Conservation (phyloP, 2,888 invertebrate genomes). For the Pherbina coryleti region DNA sequence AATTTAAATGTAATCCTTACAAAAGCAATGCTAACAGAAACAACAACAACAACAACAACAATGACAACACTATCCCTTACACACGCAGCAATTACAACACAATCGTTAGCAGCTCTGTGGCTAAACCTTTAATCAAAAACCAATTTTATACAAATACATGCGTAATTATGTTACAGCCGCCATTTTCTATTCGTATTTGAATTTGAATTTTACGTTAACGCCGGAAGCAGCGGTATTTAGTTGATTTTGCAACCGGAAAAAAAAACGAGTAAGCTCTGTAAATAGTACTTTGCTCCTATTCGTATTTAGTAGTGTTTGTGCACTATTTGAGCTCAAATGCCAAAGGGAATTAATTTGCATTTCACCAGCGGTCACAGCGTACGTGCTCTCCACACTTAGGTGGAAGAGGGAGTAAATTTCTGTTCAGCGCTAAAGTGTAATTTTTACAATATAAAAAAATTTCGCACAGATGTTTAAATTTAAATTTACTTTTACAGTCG, state of each 20-base stretch:
- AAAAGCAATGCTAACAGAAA: not conserved
- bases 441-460: too few relatives aligned
- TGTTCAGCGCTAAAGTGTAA: too few relatives aligned
- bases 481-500: too few relatives aligned
- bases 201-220: not conserved
- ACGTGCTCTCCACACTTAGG: too few relatives aligned
- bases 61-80: not conserved
- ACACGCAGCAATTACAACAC: not conserved
- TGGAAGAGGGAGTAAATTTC: too few relatives aligned
- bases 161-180: not conserved
- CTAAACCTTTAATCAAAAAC: slow-evolving; percentile 21
- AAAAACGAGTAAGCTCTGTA: too few relatives aligned
- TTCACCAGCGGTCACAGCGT: too few relatives aligned
- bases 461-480: too few relatives aligned
- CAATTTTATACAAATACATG: slow-evolving; percentile 23
- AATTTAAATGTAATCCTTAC: not conserved
- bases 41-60: not conserved
- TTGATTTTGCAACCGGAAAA: not conserved
- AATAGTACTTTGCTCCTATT: too few relatives aligned
- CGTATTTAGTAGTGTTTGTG: too few relatives aligned
- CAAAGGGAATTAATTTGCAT: too few relatives aligned
- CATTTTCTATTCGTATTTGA: not conserved
- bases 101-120: not conserved
- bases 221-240: not conserved
- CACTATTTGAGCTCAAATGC: too few relatives aligned